phyloP scores from a whole-genome alignment of 2,113 vertebrate species.

The Spilogale gracilis region DNA sequence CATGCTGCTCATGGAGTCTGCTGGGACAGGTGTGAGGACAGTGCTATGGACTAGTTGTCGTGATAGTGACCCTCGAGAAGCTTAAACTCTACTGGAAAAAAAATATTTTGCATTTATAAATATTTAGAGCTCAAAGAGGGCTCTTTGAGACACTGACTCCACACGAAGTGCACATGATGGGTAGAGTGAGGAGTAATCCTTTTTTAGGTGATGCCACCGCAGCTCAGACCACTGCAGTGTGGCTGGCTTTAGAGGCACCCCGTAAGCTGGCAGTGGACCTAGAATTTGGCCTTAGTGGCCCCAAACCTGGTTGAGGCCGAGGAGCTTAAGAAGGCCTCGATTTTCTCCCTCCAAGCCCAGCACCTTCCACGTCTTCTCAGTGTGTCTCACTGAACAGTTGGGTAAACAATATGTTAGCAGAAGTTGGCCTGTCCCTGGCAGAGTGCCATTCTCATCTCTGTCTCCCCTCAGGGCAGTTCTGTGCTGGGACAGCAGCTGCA shows the following conservation, averaged over 20 bases:
- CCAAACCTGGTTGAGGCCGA: not conserved
- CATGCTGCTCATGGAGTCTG: rapidly evolving
- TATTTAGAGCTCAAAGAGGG: not conserved
- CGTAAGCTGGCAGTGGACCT: not conserved
- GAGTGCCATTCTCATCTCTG: not conserved
- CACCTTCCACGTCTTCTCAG: rapidly evolving
- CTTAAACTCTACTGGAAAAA: not conserved
- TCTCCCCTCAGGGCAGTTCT: constrained; percentile 74
- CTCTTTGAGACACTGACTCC: not conserved
- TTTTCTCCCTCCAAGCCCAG: not conserved
- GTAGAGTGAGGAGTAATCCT: not conserved
- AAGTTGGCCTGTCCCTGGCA: not conserved
- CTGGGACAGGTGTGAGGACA: not conserved
- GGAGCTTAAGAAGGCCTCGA: not conserved
- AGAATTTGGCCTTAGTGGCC: not conserved
- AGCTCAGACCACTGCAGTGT: not conserved
- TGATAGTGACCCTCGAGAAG: not conserved
- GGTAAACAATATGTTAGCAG: rapidly evolving
- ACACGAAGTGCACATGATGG: rapidly evolving
- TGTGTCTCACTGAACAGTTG: rapidly evolving
- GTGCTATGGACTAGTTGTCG: rapidly evolving
- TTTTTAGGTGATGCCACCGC: not conserved
- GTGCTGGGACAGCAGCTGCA: constrained; percentile 71
- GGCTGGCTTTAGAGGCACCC: not conserved
- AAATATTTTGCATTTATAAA: not conserved